Evolutionary conservation across 2,113 vertebrate genomes (phyloP).

Genomic region (Corythornis cristatus): DNA sequence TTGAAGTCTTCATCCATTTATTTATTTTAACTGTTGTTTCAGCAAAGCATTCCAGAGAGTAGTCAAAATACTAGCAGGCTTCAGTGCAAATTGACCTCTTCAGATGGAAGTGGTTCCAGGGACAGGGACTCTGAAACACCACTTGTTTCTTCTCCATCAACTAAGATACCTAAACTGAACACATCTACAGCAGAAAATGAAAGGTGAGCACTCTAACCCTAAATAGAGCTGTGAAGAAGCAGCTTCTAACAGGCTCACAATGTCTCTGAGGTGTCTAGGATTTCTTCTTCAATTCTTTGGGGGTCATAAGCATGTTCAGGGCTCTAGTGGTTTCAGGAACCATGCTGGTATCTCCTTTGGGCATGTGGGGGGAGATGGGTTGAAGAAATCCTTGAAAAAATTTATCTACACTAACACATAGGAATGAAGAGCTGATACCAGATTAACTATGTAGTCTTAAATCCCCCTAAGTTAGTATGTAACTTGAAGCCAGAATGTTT

Average conservation of each 20-base stretch:
- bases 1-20: neutral
- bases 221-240: neutral
- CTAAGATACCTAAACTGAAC: constrained; percentile 69
- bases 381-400: neutral
- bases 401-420: neutral
- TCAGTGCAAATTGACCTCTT: constrained; percentile 82
- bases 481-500: neutral
- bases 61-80: constrained; percentile 80
- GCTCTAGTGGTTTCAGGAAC: neutral
- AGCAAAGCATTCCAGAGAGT: constrained; percentile 85
- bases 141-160: constrained; percentile 76
- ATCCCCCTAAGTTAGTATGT: neutral
- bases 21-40: constrained; percentile 53
- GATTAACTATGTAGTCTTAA: neutral
- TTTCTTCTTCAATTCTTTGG: neutral
- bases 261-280: neutral
- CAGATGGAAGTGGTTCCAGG: constrained; percentile 86
- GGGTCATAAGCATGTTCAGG: neutral
- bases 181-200: constrained; percentile 68
- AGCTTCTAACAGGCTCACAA: neutral
- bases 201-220: constrained; percentile 70
- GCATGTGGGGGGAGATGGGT: rapidly evolving
- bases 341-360: neutral
- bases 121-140: constrained; percentile 84
- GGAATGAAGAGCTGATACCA: neutral